Conservation (phyloP, 2,888 invertebrate species). For the Melanophora roralis region DNA sequence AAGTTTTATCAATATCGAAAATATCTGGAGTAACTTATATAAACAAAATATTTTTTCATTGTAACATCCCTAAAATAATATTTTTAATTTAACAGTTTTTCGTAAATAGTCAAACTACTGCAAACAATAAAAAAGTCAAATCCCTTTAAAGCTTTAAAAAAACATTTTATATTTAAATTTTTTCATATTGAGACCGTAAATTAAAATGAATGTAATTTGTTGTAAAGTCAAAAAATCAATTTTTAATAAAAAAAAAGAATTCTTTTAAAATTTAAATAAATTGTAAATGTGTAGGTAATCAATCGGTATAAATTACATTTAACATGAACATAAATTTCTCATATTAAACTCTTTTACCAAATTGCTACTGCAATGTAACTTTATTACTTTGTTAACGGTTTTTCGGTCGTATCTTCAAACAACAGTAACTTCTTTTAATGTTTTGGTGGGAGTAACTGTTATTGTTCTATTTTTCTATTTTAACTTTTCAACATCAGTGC, state of each 20-base stretch:
- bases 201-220: background rate
- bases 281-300: slow-evolving; percentile 2
- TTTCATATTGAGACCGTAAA: background rate
- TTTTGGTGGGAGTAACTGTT: slow-evolving; percentile 40
- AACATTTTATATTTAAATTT: too few relatives aligned
- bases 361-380: slow-evolving; percentile 10
- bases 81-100: too few relatives aligned
- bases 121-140: too few relatives aligned
- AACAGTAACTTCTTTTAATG: background rate
- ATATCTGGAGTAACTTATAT: too few relatives aligned
- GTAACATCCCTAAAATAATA: too few relatives aligned
- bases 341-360: background rate
- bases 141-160: too few relatives aligned
- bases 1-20: too few relatives aligned
- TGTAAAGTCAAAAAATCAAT: background rate
- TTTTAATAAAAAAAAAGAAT: background rate
- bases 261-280: slow-evolving; percentile 8
- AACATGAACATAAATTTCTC: background rate
- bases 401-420: background rate
- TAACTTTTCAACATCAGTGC: background rate
- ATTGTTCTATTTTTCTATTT: background rate
- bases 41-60: too few relatives aligned
- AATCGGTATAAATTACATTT: slow-evolving; percentile 13
- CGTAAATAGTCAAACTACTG: too few relatives aligned
- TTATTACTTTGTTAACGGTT: background rate